Evolutionary conservation across 1,140 invertebrate species (phyloP), one percentile per base, ranked within the genome.

Genomic region (Lordiphosa collinella): DNA sequence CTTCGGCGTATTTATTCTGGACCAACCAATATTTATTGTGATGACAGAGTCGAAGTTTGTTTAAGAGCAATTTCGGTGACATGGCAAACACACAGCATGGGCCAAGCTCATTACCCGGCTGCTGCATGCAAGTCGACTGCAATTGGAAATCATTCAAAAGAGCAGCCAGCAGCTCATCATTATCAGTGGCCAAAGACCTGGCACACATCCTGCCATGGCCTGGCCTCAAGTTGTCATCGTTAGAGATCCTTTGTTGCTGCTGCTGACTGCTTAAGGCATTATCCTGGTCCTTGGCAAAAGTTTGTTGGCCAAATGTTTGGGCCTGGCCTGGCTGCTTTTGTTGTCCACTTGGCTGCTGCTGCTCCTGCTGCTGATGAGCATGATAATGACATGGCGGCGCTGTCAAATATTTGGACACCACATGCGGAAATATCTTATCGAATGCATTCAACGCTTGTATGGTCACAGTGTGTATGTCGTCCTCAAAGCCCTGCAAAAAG

Each of bases 401-500:
- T 79, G 86, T 80, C 86, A 86, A 88, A 88, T 89, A 87, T 84
- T 87, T 85, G 70, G 67, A 84, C 72, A 87, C 71, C 69, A 89
- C 85, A 79, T 86, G 71, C 57, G 86, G 79, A 86, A 89, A 87
- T 84, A 88, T 86, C 73, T 88, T 89, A 87, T 89, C 88, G 67
- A 88, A 85, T 68, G 85, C 78, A 76, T 80, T 88, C 68, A 89
- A 73, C 52, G 88, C 85, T 66, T 89, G 88, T 82, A 89, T 89
- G 65, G 88, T 79, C 73, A 89, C 88, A 64, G 88, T 89, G 60
- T 89, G 88, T 60, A 88, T 89, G 68, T 93, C 91, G 79, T 94
- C 92, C 69, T 92, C 87, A 49, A 94, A 84, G 47, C 92, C 92
- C 93, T 93, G 73, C 46, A 84, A 84, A 54, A 60, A 64, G 43